These are phyloP conservation scores for Drosophila virilis DNA, from an alignment of 1,140 invertebrate genomes.

Conservation along the genomic window DNA sequence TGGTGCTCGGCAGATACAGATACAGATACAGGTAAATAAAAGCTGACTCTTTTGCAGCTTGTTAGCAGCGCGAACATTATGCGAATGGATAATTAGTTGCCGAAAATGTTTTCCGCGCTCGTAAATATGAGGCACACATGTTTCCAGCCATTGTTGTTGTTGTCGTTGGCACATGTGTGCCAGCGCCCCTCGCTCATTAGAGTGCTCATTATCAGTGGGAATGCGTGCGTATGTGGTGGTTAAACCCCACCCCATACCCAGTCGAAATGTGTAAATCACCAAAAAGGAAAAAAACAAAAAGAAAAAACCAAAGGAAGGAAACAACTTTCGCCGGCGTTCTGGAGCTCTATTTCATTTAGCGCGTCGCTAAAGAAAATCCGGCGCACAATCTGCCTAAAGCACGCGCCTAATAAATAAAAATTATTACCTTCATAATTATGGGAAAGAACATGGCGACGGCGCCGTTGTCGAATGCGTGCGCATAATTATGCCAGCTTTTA, in stretches of 20 bases:
- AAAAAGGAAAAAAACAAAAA: constrained; percentile 46
- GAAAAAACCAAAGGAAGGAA: constrained; percentile 31
- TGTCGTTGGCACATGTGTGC: constrained; percentile 56
- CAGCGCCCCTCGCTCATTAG: constrained; percentile 61
- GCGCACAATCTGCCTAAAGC: constrained; percentile 68
- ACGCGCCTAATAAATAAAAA: constrained; percentile 83
- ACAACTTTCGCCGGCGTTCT: constrained; percentile 50
- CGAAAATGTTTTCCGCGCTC: constrained; percentile 79
- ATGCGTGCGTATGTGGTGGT: constrained; percentile 45
- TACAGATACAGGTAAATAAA: constrained; percentile 51
- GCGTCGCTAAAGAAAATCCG: constrained; percentile 47
- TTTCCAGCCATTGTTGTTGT: constrained; percentile 37
- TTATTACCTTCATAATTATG: constrained; percentile 83
- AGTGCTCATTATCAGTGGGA: constrained; percentile 77
- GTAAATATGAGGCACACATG: constrained; percentile 81
- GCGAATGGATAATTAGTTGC: constrained; percentile 84
- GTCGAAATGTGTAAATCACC: constrained; percentile 65
- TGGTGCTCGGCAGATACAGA: constrained; percentile 14
- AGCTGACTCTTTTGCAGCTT: constrained; percentile 40
- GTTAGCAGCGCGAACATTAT: constrained; percentile 73
- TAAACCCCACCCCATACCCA: constrained; percentile 23
- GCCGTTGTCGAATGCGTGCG: constrained; percentile 69
- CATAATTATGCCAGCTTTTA: constrained; percentile 79
- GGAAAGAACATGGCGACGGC: constrained; percentile 73
- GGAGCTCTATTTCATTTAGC: constrained; percentile 31